Percentiles rank a stretch among this genome's conserved stretches.
These are phyloP conservation scores for Gastracanthus pulcherrimus DNA, from an alignment of 2,888 invertebrate genomes.

Conservation along the genomic window DNA sequence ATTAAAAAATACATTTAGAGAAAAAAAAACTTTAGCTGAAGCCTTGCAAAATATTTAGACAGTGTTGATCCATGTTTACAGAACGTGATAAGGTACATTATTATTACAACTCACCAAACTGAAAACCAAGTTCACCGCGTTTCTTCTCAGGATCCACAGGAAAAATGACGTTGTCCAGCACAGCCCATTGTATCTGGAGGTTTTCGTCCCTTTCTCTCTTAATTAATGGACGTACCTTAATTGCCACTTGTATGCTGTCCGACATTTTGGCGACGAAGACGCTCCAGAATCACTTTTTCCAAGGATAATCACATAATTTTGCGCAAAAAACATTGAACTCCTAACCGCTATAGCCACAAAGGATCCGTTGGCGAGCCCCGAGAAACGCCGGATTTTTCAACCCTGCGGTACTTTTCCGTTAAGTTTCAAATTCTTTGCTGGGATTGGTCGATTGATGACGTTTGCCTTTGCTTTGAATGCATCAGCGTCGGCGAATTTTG, in stretches of 20 bases:
- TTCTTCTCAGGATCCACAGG: slow-evolving; percentile 80
- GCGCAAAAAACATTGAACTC: slow-evolving; percentile 10
- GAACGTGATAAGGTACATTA: not conserved
- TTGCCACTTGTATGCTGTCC: slow-evolving; percentile 86
- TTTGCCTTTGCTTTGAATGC: slow-evolving; percentile 32
- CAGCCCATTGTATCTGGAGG: slow-evolving; percentile 81
- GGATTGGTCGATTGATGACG: slow-evolving; percentile 49
- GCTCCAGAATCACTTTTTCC: slow-evolving; percentile 4
- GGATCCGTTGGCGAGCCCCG: slow-evolving; percentile 11
- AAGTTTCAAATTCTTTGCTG: slow-evolving; percentile 39
- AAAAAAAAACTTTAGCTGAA: not conserved
- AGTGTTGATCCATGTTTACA: not conserved
- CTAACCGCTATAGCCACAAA: slow-evolving; percentile 42
- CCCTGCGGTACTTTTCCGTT: slow-evolving; percentile 50
- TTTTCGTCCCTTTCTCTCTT: slow-evolving; percentile 82
- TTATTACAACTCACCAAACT: slow-evolving; percentile 70
- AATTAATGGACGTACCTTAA: slow-evolving; percentile 85
- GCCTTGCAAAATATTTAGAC: not conserved
- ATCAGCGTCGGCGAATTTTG: not conserved
- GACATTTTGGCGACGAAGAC: slow-evolving; percentile 76
- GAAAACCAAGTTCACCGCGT: slow-evolving; percentile 68
- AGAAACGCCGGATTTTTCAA: slow-evolving; percentile 47
- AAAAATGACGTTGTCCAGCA: slow-evolving; percentile 81
- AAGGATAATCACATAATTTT: slow-evolving; percentile 38
- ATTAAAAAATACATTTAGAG: slow-evolving; percentile 46